phyloP scores from a whole-genome alignment of 1,140 invertebrate genomes.

The Sarcophaga bullata region DNA sequence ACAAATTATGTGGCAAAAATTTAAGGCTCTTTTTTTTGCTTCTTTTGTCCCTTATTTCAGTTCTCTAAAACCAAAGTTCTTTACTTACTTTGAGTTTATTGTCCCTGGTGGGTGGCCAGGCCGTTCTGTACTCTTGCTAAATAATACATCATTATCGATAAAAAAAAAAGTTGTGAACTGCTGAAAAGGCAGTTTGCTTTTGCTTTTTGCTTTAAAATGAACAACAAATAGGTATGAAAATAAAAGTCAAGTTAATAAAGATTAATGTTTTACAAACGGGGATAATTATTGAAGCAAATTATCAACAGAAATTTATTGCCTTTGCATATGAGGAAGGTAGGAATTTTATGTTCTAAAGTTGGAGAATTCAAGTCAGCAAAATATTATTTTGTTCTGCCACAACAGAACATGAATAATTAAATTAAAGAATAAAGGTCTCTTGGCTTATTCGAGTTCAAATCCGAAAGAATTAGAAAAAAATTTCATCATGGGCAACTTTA shows the following conservation, averaged over 20 bases:
- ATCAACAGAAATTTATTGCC: background rate
- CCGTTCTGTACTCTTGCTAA: background rate
- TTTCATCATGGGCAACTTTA: no score
- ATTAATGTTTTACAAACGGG: conserved; percentile 18
- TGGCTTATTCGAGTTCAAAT: no score
- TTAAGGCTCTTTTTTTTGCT: background rate
- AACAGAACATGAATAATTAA: no score
- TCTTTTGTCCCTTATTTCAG: background rate
- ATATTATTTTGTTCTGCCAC: no score
- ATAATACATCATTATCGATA: conserved; percentile 27
- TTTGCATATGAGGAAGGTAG: no score
- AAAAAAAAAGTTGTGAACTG: background rate
- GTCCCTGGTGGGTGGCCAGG: conserved; percentile 25
- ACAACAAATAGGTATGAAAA: background rate
- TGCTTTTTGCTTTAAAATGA: background rate
- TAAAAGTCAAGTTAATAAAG: conserved; percentile 12
- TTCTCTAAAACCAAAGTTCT: background rate
- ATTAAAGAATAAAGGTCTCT: no score
- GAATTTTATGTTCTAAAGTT: no score
- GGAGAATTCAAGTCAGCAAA: no score
- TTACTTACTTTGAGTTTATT: background rate
- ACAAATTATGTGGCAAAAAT: conserved; percentile 35
- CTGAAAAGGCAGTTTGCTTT: background rate
- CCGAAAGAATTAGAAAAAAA: no score
- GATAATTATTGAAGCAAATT: conserved; percentile 14